Percentiles rank a stretch among this genome's conserved stretches.
Evolutionary conservation across 2,888 invertebrate species (phyloP).

Genomic region (Lochmaea crataegi): DNA sequence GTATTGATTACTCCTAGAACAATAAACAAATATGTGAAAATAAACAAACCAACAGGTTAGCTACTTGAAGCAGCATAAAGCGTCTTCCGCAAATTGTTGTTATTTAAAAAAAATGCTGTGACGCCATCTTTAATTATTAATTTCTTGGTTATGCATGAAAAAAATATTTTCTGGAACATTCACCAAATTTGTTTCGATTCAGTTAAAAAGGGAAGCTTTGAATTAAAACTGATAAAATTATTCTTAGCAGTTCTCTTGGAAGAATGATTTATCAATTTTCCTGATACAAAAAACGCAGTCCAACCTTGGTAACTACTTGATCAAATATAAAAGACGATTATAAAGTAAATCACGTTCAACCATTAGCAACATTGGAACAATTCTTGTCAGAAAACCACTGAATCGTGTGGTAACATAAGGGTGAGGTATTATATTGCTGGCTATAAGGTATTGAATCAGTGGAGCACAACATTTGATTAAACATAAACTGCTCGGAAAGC

Average conservation of each 20-base stretch:
- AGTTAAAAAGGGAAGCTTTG: background rate
- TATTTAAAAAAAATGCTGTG: no score
- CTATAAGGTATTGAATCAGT: conserved; percentile 35
- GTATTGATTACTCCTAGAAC: no score
- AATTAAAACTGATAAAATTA: background rate
- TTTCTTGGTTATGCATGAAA: no score
- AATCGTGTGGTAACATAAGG: conserved; percentile 47
- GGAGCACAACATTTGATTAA: conserved; percentile 40
- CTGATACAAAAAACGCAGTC: background rate
- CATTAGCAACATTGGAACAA: conserved; percentile 48
- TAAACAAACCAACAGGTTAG: no score
- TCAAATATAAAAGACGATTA: conserved; percentile 42
- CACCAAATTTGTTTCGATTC: no score
- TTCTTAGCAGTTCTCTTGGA: background rate
- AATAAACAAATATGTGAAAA: no score
- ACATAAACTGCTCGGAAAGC: conserved; percentile 26
- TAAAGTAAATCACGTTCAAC: conserved; percentile 39
- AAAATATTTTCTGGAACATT: no score
- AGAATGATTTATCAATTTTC: conserved; percentile 1
- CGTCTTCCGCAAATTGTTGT: no score
- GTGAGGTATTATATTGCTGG: conserved; percentile 36
- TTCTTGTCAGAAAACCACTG: conserved; percentile 48
- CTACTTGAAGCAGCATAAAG: no score
- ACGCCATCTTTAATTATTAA: no score
- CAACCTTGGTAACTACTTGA: conserved; percentile 19